phyloP scores from a whole-genome alignment of 2,797 vertebrate species.

The Enteromius radiatus region DNA sequence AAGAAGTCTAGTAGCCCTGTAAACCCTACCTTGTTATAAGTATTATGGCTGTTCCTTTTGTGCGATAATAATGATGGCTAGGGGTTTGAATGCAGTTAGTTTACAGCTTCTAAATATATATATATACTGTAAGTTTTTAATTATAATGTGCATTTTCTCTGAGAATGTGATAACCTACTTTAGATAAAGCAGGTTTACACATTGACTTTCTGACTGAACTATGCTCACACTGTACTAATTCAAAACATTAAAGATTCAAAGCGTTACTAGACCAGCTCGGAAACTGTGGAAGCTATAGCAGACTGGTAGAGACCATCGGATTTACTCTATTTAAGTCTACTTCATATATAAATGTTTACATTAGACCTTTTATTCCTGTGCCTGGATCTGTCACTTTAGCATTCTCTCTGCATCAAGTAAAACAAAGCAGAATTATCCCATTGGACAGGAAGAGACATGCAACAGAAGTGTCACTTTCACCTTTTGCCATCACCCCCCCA shows the following conservation, averaged over 20 bases:
- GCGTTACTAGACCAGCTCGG: neutral
- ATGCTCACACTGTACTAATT: neutral
- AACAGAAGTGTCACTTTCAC: slow-evolving; percentile 28
- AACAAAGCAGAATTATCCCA: neutral
- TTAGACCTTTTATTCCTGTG: slow-evolving; percentile 9
- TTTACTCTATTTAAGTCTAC: slow-evolving; percentile 5
- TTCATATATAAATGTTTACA: slow-evolving; percentile 35
- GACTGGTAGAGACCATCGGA: neutral
- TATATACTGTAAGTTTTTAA: neutral
- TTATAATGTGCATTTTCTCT: neutral
- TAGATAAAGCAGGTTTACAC: slow-evolving; percentile 16
- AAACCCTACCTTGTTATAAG: neutral
- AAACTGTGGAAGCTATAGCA: slow-evolving; percentile 7
- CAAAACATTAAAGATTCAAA: neutral
- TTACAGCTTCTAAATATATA: neutral
- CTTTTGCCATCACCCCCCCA: neutral
- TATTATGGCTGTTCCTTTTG: neutral
- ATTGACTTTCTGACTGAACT: slow-evolving; percentile 29
- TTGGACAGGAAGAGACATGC: slow-evolving; percentile 31
- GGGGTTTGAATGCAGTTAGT: neutral
- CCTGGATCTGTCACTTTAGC: slow-evolving; percentile 10
- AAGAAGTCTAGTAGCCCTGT: neutral
- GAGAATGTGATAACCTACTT: neutral
- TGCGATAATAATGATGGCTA: neutral
- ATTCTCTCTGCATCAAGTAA: neutral